phyloP scores from a whole-genome alignment of 2,797 vertebrate genomes.

The Parambassis ranga region DNA sequence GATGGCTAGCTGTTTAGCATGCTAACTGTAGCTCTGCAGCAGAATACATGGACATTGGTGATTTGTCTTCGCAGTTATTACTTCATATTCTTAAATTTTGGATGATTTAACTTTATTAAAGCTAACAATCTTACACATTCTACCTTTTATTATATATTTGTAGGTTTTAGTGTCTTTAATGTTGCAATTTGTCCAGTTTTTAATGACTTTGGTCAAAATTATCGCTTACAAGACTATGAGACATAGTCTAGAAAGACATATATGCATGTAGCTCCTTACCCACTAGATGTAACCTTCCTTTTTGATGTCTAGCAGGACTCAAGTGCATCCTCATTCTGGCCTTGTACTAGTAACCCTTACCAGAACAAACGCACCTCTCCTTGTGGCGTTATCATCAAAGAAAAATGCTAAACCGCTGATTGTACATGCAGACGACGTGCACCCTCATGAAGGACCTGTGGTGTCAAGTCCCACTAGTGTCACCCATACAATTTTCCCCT shows the following conservation, averaged over 20 bases:
- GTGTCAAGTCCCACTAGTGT: constrained; percentile 66
- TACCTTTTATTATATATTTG: too few species aligned
- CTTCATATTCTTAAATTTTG: too few species aligned
- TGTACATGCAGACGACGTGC: constrained; percentile 48
- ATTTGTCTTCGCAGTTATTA: too few species aligned
- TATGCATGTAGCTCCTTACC: background rate
- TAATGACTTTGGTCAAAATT: background rate
- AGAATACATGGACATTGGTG: too few species aligned
- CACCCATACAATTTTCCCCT: constrained; percentile 67
- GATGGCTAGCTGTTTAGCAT: too few species aligned
- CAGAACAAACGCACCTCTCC: constrained; percentile 20
- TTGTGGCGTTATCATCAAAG: constrained; percentile 43
- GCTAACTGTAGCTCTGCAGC: too few species aligned
- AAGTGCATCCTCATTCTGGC: constrained; percentile 35
- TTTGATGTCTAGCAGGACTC: constrained; percentile 23
- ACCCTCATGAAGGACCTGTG: constrained; percentile 52
- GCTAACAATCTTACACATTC: too few species aligned
- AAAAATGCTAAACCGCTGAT: constrained; percentile 62
- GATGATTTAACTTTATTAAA: too few species aligned
- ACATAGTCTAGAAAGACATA: too few species aligned
- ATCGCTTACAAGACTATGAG: too few species aligned
- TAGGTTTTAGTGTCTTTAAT: background rate
- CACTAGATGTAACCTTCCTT: constrained; percentile 4
- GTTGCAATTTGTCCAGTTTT: background rate
- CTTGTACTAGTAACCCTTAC: constrained; percentile 35